Evolutionary conservation across 2,797 vertebrate species (phyloP).

Genomic region (Hemitrygon akajei): DNA sequence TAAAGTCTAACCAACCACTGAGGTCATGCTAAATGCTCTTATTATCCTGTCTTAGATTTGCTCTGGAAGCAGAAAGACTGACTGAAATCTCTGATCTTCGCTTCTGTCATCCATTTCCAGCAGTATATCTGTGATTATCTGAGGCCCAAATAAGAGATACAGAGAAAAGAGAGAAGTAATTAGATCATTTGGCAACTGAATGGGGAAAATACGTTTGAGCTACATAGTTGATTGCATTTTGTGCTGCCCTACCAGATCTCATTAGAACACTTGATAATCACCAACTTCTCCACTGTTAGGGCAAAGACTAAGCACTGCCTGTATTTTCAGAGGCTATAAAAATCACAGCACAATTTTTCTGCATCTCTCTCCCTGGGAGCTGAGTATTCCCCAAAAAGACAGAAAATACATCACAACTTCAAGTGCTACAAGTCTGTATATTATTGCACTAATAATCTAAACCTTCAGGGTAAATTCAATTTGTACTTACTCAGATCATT

Average conservation of each 20-base stretch:
- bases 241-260: neutral
- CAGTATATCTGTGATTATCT: neutral
- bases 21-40: too few species aligned
- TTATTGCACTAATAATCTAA: too few species aligned
- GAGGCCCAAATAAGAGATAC: neutral
- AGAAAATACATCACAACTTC: too few species aligned
- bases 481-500: neutral
- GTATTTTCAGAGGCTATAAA: neutral
- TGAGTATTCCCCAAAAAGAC: too few species aligned
- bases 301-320: neutral
- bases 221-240: neutral
- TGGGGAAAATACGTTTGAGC: neutral
- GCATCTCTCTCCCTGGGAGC: too few species aligned
- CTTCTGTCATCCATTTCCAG: too few species aligned
- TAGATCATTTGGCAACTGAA: neutral
- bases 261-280: neutral
- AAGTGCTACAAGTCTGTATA: too few species aligned
- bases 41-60: too few species aligned
- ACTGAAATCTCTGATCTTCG: too few species aligned
- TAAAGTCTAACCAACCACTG: too few species aligned
- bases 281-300: neutral
- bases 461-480: neutral
- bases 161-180: neutral
- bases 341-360: neutral
- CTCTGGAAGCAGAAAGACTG: too few species aligned